These are phyloP conservation scores for Xiphophorus couchianus DNA, from an alignment of 2,113 vertebrate genomes.

Conservation along the genomic window DNA sequence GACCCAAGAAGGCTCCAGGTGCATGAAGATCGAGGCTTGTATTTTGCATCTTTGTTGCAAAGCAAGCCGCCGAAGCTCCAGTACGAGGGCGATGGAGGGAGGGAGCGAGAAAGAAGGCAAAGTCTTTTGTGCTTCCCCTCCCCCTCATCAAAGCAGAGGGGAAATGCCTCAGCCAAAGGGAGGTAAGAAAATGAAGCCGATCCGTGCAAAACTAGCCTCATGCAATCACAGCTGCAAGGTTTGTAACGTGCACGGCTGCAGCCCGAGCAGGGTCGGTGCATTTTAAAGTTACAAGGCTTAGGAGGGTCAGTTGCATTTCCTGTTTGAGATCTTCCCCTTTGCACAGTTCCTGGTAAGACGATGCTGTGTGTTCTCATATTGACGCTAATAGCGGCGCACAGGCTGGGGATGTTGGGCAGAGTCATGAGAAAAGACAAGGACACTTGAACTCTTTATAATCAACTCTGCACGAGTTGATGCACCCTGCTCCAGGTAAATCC, in stretches of 20 bases:
- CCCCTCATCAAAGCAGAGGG: constrained; percentile 90
- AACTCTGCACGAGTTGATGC: constrained; percentile 46
- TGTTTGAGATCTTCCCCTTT: constrained; percentile 87
- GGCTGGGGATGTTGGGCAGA: constrained; percentile 78
- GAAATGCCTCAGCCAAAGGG: constrained; percentile 92
- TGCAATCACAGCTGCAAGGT: constrained; percentile 85
- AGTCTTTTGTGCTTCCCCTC: constrained; percentile 95
- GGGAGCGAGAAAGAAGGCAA: constrained; percentile 90
- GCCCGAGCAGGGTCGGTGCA: constrained; percentile 81
- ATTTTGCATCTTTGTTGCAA: constrained; percentile 93
- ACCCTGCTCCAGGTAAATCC: constrained; percentile 36
- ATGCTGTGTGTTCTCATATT: constrained; percentile 79
- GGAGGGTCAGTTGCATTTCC: constrained; percentile 91
- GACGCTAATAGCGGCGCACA: constrained; percentile 81
- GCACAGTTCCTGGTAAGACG: constrained; percentile 90
- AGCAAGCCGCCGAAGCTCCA: constrained; percentile 84
- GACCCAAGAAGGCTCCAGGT: constrained; percentile 84
- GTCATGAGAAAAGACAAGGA: constrained; percentile 64
- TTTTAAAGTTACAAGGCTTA: constrained; percentile 85
- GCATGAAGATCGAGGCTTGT: constrained; percentile 88
- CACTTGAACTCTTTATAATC: constrained; percentile 44
- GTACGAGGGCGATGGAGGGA: constrained; percentile 80
- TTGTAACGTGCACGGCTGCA: constrained; percentile 84
- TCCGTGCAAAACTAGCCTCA: constrained; percentile 76
- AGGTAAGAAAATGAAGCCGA: constrained; percentile 87